A percentile compares a stretch with the other conserved stretches of the same genome.
These are phyloP conservation scores for Odontophorus gujanensis DNA, from an alignment of 2,113 vertebrate species.

Conservation along the genomic window DNA sequence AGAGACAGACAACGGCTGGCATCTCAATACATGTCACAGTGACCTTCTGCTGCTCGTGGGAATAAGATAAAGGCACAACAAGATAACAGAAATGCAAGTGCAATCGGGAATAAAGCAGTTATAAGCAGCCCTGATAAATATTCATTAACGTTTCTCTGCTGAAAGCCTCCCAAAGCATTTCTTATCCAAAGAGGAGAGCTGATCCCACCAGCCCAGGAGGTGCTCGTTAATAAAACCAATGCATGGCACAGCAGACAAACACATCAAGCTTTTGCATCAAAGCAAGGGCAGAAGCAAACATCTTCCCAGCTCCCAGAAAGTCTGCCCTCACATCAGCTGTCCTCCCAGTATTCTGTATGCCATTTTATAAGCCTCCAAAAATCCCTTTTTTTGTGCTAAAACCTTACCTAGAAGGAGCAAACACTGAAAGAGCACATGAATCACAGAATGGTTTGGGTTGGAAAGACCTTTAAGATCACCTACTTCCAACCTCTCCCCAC, in stretches of 20 bases:
- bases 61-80: background rate
- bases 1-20: background rate
- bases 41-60: slow-evolving; percentile 9
- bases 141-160: rapidly evolving
- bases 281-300: background rate
- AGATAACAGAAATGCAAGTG: background rate
- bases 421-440: background rate
- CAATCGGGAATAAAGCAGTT: background rate
- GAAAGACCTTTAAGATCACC: too few relatives aligned
- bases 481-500: background rate
- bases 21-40: background rate
- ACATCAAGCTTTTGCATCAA: background rate
- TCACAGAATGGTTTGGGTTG: background rate
- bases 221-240: background rate
- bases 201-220: background rate
- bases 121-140: background rate
- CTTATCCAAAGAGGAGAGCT: background rate
- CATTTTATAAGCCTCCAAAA: background rate
- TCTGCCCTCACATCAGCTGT: rapidly evolving
- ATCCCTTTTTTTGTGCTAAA: background rate
- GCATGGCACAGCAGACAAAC: background rate
- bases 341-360: background rate
- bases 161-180: background rate
- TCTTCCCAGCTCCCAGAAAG: background rate
- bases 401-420: background rate